Evolutionary conservation across 2,888 invertebrate genomes (phyloP).

Genomic region (Microctonus brassicae): DNA sequence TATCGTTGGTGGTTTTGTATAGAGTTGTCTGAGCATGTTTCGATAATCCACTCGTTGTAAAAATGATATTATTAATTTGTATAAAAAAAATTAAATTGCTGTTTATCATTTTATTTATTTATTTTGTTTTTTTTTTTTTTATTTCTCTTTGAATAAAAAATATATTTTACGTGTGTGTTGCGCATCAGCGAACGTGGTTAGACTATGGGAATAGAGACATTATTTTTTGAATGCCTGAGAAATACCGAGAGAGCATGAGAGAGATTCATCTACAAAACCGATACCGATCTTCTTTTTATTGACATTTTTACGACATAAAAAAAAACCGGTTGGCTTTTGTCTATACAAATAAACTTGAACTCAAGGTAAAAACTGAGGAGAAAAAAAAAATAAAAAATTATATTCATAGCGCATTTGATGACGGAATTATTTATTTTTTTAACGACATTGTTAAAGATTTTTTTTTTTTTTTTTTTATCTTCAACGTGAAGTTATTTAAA

Average conservation of each 20-base stretch:
- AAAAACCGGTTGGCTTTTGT: constrained; percentile 4
- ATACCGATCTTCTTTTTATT: constrained; percentile 67
- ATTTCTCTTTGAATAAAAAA: neutral
- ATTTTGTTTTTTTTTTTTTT: neutral
- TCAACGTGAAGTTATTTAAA: neutral
- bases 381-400: neutral
- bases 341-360: neutral
- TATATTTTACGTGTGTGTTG: neutral
- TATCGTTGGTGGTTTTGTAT: too few species aligned
- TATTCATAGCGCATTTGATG: neutral
- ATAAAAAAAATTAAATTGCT: too few species aligned
- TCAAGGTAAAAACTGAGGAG: neutral
- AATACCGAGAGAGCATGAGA: constrained; percentile 46
- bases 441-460: too few species aligned
- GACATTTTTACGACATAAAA: constrained; percentile 54
- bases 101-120: too few species aligned
- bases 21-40: too few species aligned
- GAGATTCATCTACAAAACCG: constrained; percentile 58
- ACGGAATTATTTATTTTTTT: too few species aligned
- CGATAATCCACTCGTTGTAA: too few species aligned
- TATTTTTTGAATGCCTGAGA: constrained; percentile 52
- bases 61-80: too few species aligned
- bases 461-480: neutral
- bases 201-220: constrained; percentile 65
- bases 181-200: neutral